These are phyloP conservation scores for Fregetta grallaria DNA, from an alignment of 2,113 vertebrate genomes.

Conservation along the genomic window DNA sequence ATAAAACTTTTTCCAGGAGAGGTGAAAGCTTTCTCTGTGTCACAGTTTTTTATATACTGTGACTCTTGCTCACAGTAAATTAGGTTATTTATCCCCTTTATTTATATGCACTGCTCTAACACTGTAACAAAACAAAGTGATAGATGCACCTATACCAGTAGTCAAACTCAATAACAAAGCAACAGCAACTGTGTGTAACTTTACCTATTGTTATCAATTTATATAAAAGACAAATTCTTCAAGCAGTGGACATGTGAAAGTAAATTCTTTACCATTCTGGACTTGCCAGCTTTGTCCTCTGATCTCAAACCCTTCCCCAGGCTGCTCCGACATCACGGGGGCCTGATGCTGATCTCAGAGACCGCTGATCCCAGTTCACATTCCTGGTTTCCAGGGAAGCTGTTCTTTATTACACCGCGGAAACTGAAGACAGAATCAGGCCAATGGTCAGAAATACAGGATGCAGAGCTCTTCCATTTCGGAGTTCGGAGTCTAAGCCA, in stretches of 20 bases:
- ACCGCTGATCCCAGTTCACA: background rate
- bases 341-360: background rate
- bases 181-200: slow-evolving; percentile 13
- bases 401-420: background rate
- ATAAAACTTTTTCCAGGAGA: slow-evolving; percentile 46
- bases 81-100: slow-evolving; percentile 57
- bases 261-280: background rate
- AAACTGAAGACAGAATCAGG: background rate
- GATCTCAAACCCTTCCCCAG: background rate
- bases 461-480: background rate
- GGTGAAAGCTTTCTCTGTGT: background rate
- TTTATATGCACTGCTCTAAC: slow-evolving; percentile 23
- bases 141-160: background rate
- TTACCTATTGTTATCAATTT: slow-evolving; percentile 30
- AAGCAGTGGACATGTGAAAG: background rate
- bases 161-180: slow-evolving; percentile 39
- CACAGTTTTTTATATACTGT: slow-evolving; percentile 39
- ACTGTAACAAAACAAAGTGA: slow-evolving; percentile 45
- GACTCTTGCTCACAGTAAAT: slow-evolving; percentile 20
- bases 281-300: background rate
- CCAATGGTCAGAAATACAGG: background rate
- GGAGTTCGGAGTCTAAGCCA: background rate
- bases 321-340: background rate
- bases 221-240: slow-evolving; percentile 41
- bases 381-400: background rate